Base-by-base conservation (phyloP, 2,888 invertebrate genomes). In the Gari tellinella region DNA sequence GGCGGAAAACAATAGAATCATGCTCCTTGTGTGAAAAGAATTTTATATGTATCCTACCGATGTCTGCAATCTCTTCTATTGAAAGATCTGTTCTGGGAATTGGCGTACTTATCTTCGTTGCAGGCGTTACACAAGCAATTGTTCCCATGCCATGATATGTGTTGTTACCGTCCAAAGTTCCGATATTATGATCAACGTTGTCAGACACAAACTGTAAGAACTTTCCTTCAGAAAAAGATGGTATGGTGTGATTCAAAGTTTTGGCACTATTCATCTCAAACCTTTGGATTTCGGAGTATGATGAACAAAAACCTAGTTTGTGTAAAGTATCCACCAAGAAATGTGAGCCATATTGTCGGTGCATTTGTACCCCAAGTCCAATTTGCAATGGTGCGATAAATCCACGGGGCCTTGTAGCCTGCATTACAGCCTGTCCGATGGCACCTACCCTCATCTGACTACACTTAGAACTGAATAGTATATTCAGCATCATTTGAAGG, bases 251-350 rank as follows among this genome's bases (percentile, higher is more conserved):
- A 17, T 26, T 19, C 19, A 14, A 15, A 40, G n/a, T n/a, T n/a
- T n/a, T n/a, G n/a, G 53, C 53, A 46, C 58, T 58, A 58, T n/a
- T 53, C 21, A 14, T 14, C 45, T 66, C 60, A 46, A 37, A 66
- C 52, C 25, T 52, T 17, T 66, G 58, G 1, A 65, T 49, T 40
- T 57, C 82, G 0, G 15, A 15, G 57, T 83, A 79, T 0, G 79
- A 76, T 17, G 41, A 55, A 53, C 74, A 80, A 45, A 82, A 83
- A 10, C 84, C 85, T 41, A 73, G 63, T 25, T 49, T 62, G 49
- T 82, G 38, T 25, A 85, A 57, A 5, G 75, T 74, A 15, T 86
- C 86, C 21, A 86, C 67, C n/a, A 83, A 53, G 63, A 68, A 81
- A 23, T 56, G 69, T 15, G 85, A 85, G 10, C 57, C 64, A 69